These are phyloP conservation scores for Decapterus maruadsi DNA, from an alignment of 2,797 vertebrate genomes.

Conservation along the genomic window DNA sequence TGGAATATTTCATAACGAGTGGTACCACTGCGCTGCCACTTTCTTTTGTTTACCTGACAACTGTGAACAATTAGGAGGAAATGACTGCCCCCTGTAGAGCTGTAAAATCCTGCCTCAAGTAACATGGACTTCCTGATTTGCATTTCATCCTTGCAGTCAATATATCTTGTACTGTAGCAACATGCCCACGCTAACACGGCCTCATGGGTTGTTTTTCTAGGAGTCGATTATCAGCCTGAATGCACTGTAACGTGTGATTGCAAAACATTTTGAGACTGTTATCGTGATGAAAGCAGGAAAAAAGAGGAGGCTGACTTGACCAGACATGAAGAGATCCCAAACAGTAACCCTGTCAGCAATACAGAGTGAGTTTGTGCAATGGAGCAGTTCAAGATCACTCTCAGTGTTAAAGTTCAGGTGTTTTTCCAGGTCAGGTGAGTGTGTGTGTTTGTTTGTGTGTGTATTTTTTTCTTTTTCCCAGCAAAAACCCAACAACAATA, in stretches of 20 bases:
- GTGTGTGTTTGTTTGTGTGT: too few relatives aligned
- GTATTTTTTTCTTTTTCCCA: conserved; percentile 9
- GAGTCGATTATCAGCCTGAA: conserved; percentile 7
- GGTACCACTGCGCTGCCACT: not conserved
- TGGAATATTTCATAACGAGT: not conserved
- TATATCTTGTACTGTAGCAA: not conserved
- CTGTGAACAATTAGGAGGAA: not conserved
- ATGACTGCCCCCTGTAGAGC: not conserved
- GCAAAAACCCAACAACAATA: conserved; percentile 1
- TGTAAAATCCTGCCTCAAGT: not conserved
- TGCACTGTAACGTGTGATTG: not conserved
- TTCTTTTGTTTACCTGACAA: not conserved
- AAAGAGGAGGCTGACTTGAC: not conserved
- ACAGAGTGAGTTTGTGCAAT: not conserved
- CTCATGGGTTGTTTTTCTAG: not conserved
- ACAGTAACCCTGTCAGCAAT: not conserved
- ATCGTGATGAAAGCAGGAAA: not conserved
- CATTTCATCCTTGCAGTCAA: conserved; percentile 8
- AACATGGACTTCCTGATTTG: conserved; percentile 5
- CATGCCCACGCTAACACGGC: conserved; percentile 3
- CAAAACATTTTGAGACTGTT: not conserved
- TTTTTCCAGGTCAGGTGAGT: not conserved
- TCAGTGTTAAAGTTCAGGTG: not conserved
- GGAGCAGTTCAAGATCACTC: not conserved
- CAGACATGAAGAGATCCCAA: not conserved